These are phyloP conservation scores for Scortum barcoo DNA, from an alignment of 2,113 vertebrate genomes.

Conservation along the genomic window DNA sequence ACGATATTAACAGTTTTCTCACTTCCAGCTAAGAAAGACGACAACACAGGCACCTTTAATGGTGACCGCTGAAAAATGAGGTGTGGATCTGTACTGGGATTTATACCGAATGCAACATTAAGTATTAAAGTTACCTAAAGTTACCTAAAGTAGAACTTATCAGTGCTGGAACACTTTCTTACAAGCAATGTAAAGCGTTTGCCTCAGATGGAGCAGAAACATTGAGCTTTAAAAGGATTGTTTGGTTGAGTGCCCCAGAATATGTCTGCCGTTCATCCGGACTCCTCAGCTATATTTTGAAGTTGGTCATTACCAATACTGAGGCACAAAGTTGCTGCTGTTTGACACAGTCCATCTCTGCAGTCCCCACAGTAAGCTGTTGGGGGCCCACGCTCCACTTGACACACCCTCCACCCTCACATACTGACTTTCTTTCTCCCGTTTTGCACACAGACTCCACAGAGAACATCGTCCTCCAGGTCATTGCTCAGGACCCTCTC, in stretches of 20 bases:
- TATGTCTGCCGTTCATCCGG: constrained; percentile 53
- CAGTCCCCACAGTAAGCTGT: constrained; percentile 10
- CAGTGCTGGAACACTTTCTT: constrained; percentile 45
- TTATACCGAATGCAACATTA: constrained; percentile 28
- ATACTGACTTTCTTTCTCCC: constrained; percentile 49
- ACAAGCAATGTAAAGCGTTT: constrained; percentile 51
- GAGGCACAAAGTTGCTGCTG: constrained; percentile 43
- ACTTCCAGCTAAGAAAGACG: constrained; percentile 23
- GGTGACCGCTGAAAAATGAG: constrained; percentile 26
- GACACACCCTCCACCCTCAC: not conserved
- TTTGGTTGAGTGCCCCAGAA: constrained; percentile 65
- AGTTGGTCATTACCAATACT: constrained; percentile 42
- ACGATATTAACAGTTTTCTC: not conserved
- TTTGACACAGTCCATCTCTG: constrained; percentile 18
- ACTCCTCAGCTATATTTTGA: constrained; percentile 48
- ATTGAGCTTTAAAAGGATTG: constrained; percentile 61
- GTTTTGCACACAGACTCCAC: constrained; percentile 88
- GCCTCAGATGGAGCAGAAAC: constrained; percentile 55
- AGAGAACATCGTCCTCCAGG: constrained; percentile 90
- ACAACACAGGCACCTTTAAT: not conserved
- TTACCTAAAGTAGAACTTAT: constrained; percentile 53
- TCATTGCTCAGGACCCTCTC: constrained; percentile 83
- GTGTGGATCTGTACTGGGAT: constrained; percentile 32
- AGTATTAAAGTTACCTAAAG: constrained; percentile 40
- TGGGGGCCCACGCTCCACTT: constrained; percentile 16